A percentile compares a stretch with the other conserved stretches of the same genome.
Conservation (phyloP, 2,797 vertebrate genomes). For the Novumbra hubbsi region DNA sequence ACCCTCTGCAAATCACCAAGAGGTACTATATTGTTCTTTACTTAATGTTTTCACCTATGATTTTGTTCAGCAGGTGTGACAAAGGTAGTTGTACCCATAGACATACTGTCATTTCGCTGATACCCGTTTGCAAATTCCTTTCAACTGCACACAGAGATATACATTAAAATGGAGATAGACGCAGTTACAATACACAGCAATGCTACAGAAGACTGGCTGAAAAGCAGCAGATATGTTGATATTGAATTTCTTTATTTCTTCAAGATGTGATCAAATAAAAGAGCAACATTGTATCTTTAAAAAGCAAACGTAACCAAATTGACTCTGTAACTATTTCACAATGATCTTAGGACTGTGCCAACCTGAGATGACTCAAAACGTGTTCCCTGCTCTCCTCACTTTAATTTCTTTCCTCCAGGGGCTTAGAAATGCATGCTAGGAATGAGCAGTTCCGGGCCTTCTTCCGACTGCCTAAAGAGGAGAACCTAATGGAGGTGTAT, state of each 20-base stretch:
- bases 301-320: no score
- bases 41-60: no score
- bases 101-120: not conserved
- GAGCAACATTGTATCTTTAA: no score
- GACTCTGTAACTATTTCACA: not conserved
- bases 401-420: conserved; percentile 69
- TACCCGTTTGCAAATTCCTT: no score
- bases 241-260: no score
- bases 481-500: conserved; percentile 88
- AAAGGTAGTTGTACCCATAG: conserved; percentile 11
- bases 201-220: not conserved
- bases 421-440: conserved; percentile 87
- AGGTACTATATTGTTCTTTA: conserved; percentile 69
- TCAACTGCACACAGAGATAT: no score
- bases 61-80: conserved; percentile 28
- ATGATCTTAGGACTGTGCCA: not conserved
- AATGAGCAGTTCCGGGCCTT: conserved; percentile 89
- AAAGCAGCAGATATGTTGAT: not conserved
- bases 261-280: no score
- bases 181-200: no score
- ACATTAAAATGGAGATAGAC: no score
- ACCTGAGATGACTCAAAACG: not conserved
- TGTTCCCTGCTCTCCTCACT: not conserved
- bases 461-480: conserved; percentile 90
- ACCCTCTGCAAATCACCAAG: conserved; percentile 93